phyloP scores from a whole-genome alignment of 2,888 invertebrate genomes.

The Eulithis prunata region DNA sequence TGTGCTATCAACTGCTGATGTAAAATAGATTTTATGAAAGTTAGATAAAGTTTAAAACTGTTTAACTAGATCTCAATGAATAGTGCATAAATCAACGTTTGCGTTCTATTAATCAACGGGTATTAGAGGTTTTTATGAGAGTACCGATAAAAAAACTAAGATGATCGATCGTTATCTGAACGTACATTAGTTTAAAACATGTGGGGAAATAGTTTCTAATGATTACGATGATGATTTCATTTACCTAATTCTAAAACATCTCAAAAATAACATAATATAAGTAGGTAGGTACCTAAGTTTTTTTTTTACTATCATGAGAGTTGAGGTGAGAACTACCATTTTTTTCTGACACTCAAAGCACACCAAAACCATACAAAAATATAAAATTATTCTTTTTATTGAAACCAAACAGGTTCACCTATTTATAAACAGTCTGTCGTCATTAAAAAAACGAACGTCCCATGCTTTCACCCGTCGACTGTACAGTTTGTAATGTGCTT shows the following conservation, averaged over 20 bases:
- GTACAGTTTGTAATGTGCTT: not conserved
- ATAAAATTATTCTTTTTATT: not conserved
- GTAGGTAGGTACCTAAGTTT: too few relatives aligned
- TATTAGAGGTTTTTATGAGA: slow-evolving; percentile 19
- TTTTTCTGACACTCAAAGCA: too few relatives aligned
- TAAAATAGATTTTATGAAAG: not conserved
- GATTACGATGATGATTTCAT: too few relatives aligned
- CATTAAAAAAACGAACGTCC: not conserved
- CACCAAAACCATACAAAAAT: too few relatives aligned
- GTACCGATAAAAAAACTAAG: slow-evolving; percentile 25
- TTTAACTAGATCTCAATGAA: slow-evolving; percentile 10
- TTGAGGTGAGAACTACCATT: too few relatives aligned
- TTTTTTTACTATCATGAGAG: too few relatives aligned
- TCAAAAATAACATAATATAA: too few relatives aligned
- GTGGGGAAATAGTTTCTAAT: slow-evolving; percentile 1
- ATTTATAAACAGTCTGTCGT: slow-evolving; percentile 1
- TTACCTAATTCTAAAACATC: too few relatives aligned
- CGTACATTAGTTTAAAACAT: slow-evolving; percentile 13
- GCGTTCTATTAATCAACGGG: slow-evolving; percentile 28
- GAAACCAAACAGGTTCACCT: not conserved
- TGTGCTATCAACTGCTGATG: not conserved
- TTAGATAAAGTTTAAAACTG: slow-evolving; percentile 2
- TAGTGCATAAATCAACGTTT: slow-evolving; percentile 38
- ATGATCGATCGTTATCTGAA: slow-evolving; percentile 16
- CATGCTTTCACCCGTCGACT: not conserved